These are phyloP conservation scores for Scelioninae gen. 2 DNA, from an alignment of 2,888 invertebrate species.

Conservation along the genomic window DNA sequence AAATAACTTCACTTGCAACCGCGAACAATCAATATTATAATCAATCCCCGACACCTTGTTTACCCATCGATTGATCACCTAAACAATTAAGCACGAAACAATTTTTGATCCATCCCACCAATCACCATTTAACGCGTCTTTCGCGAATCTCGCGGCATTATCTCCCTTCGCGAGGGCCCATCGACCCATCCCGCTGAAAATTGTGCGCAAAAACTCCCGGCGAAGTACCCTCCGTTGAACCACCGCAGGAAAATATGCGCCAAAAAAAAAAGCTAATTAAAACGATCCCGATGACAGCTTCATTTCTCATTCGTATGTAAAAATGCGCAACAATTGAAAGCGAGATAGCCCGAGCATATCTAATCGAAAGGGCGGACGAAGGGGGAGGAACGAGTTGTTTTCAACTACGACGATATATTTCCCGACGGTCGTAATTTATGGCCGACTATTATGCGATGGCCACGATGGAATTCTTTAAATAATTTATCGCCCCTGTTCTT, in stretches of 20 bases:
- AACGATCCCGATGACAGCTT: constrained; percentile 56
- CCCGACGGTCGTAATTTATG: constrained; percentile 68
- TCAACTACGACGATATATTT: constrained; percentile 60
- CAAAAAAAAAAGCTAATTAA: constrained; percentile 52
- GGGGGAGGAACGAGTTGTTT: constrained; percentile 56
- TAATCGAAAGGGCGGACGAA: constrained; percentile 54
- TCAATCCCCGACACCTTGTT: too few species aligned
- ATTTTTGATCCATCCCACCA: too few species aligned
- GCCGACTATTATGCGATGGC: constrained; percentile 70
- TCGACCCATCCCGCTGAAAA: neutral
- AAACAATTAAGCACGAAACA: too few species aligned
- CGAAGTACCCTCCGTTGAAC: neutral
- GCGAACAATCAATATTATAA: too few species aligned
- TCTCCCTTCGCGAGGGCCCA: too few species aligned
- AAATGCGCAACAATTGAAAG: constrained; percentile 58
- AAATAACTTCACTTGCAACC: too few species aligned
- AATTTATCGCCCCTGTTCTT: constrained; percentile 71
- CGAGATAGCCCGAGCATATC: constrained; percentile 52
- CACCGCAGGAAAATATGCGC: neutral
- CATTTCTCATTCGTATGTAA: constrained; percentile 53
- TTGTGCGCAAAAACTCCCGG: neutral
- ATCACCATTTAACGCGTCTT: constrained; percentile 28
- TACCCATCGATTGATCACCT: too few species aligned
- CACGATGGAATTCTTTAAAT: constrained; percentile 72
- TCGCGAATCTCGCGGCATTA: constrained; percentile 14